A percentile compares a stretch with the other conserved stretches of the same genome.
phyloP scores from a whole-genome alignment of 2,113 vertebrate species.

The Passer montanus region DNA sequence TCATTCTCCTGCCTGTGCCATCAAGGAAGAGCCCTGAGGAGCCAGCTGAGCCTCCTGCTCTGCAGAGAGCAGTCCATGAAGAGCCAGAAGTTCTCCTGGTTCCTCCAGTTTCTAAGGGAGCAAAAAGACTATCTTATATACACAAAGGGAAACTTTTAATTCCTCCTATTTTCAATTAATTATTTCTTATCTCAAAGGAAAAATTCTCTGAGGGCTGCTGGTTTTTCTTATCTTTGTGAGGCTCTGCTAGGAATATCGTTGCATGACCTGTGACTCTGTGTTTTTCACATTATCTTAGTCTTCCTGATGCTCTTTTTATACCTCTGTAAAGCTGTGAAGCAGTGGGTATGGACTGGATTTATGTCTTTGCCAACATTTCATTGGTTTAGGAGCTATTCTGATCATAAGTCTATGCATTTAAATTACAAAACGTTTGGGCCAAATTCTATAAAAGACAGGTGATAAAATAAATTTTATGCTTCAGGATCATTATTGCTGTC shows the following conservation, averaged over 20 bases:
- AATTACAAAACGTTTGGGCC: conserved; percentile 55
- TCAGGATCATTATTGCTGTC: conserved; percentile 21
- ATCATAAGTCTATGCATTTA: conserved; percentile 61
- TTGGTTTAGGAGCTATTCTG: conserved; percentile 50
- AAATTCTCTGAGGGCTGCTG: not conserved
- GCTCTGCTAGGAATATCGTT: not conserved
- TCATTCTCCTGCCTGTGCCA: not conserved
- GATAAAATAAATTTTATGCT: conserved; percentile 53
- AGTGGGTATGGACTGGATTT: conserved; percentile 39
- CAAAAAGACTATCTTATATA: not conserved
- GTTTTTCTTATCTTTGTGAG: not conserved
- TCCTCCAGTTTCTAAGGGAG: not conserved
- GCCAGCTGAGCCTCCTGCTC: not conserved
- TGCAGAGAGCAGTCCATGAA: not conserved
- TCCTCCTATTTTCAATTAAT: not conserved
- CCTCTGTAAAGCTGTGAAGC: conserved; percentile 44
- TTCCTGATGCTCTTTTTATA: conserved; percentile 31
- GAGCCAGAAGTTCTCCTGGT: not conserved
- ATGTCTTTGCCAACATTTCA: conserved; percentile 34
- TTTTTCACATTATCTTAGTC: conserved; percentile 7
- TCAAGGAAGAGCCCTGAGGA: not conserved
- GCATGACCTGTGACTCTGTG: not conserved
- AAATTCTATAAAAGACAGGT: conserved; percentile 60
- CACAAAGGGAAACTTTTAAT: not conserved
- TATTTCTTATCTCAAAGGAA: not conserved